Percentiles rank a stretch among this genome's conserved stretches.
These are phyloP conservation scores for Diprion similis DNA, from an alignment of 1,140 invertebrate genomes.

Conservation along the genomic window DNA sequence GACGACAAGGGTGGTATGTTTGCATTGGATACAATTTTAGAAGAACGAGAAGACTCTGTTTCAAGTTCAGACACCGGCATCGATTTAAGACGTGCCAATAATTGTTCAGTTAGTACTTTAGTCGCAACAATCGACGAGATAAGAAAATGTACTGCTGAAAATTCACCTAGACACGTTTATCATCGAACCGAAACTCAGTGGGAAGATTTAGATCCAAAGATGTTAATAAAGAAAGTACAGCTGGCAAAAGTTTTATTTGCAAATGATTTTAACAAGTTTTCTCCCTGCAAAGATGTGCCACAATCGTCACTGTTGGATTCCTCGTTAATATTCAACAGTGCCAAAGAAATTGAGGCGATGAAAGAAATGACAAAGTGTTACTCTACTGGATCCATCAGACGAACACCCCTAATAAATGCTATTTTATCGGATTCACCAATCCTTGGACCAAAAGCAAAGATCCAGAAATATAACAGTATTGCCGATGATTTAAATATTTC, in stretches of 20 bases:
- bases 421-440: conserved; percentile 52
- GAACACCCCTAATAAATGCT: conserved; percentile 49
- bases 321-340: conserved; percentile 55
- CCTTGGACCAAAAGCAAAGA: conserved; percentile 40
- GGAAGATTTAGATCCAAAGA: conserved; percentile 60
- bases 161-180: conserved; percentile 66
- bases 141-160: conserved; percentile 63
- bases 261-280: conserved; percentile 38
- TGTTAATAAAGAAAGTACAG: conserved; percentile 51
- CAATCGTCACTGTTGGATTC: conserved; percentile 46
- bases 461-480: conserved; percentile 22
- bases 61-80: conserved; percentile 49
- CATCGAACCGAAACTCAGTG: conserved; percentile 63
- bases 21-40: conserved; percentile 60
- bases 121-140: conserved; percentile 73
- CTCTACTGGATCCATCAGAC: conserved; percentile 39
- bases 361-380: conserved; percentile 37
- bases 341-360: conserved; percentile 44
- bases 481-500: conserved; percentile 19
- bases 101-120: conserved; percentile 65
- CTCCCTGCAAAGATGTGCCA: conserved; percentile 1
- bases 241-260: conserved; percentile 44
- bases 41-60: conserved; percentile 63
- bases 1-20: conserved; percentile 66
- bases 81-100: conserved; percentile 52